Evolutionary conservation across 30 jellyfish, hydroid and myxozoan species (phyloP).

Genomic region (Cassiopea xamachana): DNA sequence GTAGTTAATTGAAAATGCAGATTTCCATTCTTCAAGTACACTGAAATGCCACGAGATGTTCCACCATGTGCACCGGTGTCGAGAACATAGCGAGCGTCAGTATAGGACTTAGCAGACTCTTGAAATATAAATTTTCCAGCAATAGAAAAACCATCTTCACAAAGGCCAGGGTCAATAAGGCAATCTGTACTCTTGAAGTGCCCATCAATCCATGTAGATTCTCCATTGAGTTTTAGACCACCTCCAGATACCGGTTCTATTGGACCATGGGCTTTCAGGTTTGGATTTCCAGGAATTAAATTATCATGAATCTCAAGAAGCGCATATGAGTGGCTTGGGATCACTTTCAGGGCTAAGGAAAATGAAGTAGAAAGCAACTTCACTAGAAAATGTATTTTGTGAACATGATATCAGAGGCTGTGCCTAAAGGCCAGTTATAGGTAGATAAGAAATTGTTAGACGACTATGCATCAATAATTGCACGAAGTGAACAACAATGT

Average conservation of each 20-base stretch:
- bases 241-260: slow-evolving; percentile 74
- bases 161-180: slow-evolving; percentile 84
- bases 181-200: slow-evolving; percentile 86
- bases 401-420: too few species aligned
- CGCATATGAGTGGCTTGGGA: slow-evolving; percentile 98
- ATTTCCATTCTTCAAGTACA: slow-evolving; percentile 88
- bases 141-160: slow-evolving; percentile 88
- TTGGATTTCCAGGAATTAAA: slow-evolving; percentile 90
- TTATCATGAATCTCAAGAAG: slow-evolving; percentile 81
- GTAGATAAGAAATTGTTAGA: too few species aligned
- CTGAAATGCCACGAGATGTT: slow-evolving; percentile 97
- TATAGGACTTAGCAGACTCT: slow-evolving; percentile 37
- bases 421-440: too few species aligned
- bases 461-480: too few species aligned
- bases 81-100: slow-evolving; percentile 87
- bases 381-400: too few species aligned
- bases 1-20: slow-evolving; percentile 94
- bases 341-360: slow-evolving; percentile 75
- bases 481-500: too few species aligned
- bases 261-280: slow-evolving; percentile 78
- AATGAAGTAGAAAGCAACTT: too few species aligned
- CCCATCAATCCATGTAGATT: slow-evolving; percentile 85
- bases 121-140: slow-evolving; percentile 86
- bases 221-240: slow-evolving; percentile 89
- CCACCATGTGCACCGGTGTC: slow-evolving; percentile 99